Conservation (phyloP, 1,140 invertebrate genomes). For the Drosophila serrata region DNA sequence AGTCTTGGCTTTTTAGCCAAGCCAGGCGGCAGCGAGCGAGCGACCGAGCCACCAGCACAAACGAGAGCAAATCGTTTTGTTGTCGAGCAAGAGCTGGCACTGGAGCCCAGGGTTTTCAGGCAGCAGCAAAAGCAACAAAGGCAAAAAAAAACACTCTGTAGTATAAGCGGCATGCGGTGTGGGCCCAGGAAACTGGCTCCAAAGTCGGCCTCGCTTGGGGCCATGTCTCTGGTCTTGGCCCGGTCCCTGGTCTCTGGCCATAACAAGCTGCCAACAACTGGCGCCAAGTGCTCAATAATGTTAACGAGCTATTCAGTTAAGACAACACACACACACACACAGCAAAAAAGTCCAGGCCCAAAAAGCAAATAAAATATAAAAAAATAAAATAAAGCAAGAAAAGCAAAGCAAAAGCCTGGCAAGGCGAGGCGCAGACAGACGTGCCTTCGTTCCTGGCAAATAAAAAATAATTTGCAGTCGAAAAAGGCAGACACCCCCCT, state of each 20-base stretch:
- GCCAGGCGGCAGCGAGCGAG: neutral
- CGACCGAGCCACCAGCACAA: slow-evolving; percentile 61
- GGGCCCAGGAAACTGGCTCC: slow-evolving; percentile 64
- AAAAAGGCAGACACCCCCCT: slow-evolving; percentile 61
- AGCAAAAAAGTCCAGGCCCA: slow-evolving; percentile 15
- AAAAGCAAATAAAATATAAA: slow-evolving; percentile 29
- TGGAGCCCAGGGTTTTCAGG: slow-evolving; percentile 14
- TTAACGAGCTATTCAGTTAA: slow-evolving; percentile 85
- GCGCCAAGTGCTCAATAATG: slow-evolving; percentile 85
- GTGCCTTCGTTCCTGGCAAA: slow-evolving; percentile 73
- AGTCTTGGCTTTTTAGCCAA: slow-evolving; percentile 12
- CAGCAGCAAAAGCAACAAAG: neutral
- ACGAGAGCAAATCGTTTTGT: slow-evolving; percentile 84
- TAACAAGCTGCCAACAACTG: slow-evolving; percentile 84
- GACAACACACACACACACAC: slow-evolving; percentile 59
- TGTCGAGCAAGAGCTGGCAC: slow-evolving; percentile 54
- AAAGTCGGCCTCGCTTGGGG: slow-evolving; percentile 65
- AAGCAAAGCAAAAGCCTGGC: slow-evolving; percentile 5
- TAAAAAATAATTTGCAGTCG: slow-evolving; percentile 83
- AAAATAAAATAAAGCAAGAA: slow-evolving; percentile 29
- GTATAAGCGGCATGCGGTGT: slow-evolving; percentile 67
- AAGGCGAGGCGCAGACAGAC: slow-evolving; percentile 62
- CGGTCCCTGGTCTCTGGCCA: slow-evolving; percentile 56
- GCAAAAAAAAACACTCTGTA: slow-evolving; percentile 1
- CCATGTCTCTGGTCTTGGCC: slow-evolving; percentile 70